A percentile compares a stretch with the other conserved stretches of the same genome.
Conservation (phyloP, 2,888 invertebrate species). For the Odontocolon sp. region DNA sequence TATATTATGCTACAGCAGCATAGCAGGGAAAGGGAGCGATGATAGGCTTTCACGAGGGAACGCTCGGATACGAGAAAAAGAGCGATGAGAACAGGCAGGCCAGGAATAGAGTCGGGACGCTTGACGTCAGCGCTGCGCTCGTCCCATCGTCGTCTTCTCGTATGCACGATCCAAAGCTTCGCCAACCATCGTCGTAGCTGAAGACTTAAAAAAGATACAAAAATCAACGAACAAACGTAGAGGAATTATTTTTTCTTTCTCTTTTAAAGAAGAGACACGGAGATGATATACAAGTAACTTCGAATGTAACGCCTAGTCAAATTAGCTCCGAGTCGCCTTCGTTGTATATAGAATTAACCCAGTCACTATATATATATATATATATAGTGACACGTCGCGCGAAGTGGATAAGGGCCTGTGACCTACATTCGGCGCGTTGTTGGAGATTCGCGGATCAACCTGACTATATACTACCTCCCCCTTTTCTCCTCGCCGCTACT, state of each 20-base stretch:
- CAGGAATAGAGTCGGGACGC: conserved; percentile 67
- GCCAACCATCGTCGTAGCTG: conserved; percentile 38
- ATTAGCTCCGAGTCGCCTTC: not conserved
- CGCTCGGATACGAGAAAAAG: too few relatives aligned
- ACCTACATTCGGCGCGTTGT: conserved; percentile 18
- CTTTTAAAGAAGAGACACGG: too few relatives aligned
- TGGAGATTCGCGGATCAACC: not conserved
- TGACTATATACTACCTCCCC: too few relatives aligned
- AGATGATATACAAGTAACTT: too few relatives aligned
- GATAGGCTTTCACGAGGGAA: conserved; percentile 31
- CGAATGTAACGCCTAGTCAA: conserved; percentile 4
- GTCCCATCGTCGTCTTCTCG: conserved; percentile 21
- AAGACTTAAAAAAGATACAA: not conserved
- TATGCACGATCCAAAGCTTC: not conserved
- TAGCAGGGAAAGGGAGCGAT: too few relatives aligned
- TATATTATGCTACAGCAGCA: conserved; percentile 23
- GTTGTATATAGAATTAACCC: not conserved
- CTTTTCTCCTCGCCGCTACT: not conserved
- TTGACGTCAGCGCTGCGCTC: conserved; percentile 68
- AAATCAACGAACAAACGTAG: not conserved
- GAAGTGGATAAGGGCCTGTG: conserved; percentile 14
- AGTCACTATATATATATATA: not conserved
- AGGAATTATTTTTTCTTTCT: too few relatives aligned
- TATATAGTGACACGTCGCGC: not conserved
- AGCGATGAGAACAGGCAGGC: conserved; percentile 52